phyloP scores from a whole-genome alignment of 1,140 invertebrate species.

The Acyrthosiphon pisum region DNA sequence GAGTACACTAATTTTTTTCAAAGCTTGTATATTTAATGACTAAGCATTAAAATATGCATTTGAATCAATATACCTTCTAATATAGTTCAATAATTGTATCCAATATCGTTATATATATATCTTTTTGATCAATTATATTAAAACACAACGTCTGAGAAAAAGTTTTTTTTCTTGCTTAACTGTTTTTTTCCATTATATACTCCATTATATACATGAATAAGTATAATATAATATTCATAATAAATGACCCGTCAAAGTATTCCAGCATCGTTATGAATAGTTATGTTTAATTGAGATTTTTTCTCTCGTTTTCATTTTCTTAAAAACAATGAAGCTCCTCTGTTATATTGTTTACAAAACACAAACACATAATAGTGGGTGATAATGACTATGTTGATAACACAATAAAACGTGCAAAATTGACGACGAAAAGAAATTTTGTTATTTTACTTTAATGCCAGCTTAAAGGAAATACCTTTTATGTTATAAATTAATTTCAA shows the following conservation, averaged over 20 bases:
- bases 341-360: not conserved
- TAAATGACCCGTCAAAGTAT: conserved; percentile 8
- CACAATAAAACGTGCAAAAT: not conserved
- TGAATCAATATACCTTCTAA: not conserved
- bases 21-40: not conserved
- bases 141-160: not conserved
- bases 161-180: not conserved
- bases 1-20: not conserved
- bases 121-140: not conserved
- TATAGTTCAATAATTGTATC: not conserved
- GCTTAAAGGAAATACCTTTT: not conserved
- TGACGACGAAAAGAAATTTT: not conserved
- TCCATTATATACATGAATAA: not conserved
- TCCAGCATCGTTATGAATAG: not conserved
- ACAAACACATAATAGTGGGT: not conserved
- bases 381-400: not conserved
- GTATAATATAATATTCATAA: not conserved
- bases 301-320: not conserved
- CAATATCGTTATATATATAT: not conserved
- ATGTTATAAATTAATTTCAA: not conserved
- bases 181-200: not conserved
- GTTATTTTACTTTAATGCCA: not conserved
- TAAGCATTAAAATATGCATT: no score
- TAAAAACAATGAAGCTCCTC: not conserved
- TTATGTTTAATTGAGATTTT: not conserved